These are phyloP conservation scores for Cheilosia vernalis DNA, from an alignment of 2,888 invertebrate species.

Conservation along the genomic window DNA sequence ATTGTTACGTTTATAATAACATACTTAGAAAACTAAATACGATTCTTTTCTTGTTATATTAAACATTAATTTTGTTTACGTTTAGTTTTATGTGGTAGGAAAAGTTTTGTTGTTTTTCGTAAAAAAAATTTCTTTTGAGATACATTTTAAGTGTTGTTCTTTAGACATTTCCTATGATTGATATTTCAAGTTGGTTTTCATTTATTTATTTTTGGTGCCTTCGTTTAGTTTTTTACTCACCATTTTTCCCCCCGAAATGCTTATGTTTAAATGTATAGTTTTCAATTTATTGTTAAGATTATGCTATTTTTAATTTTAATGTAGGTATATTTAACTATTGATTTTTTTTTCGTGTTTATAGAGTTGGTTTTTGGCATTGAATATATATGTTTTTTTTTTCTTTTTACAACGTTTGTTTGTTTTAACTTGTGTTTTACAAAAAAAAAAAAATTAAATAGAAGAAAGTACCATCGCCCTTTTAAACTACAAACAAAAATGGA, in stretches of 20 bases:
- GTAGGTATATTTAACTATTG: conserved; percentile 71
- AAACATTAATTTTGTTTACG: conserved; percentile 37
- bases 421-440: conserved; percentile 23
- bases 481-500: conserved; percentile 41
- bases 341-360: conserved; percentile 47
- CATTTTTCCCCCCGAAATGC: conserved; percentile 32
- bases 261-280: conserved; percentile 23
- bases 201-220: conserved; percentile 30
- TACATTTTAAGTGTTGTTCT: conserved; percentile 35
- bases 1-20: conserved; percentile 55
- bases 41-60: conserved; percentile 34
- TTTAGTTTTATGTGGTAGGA: conserved; percentile 57
- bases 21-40: conserved; percentile 69
- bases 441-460: background rate
- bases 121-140: conserved; percentile 68
- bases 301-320: conserved; percentile 51
- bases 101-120: conserved; percentile 60
- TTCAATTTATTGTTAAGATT: conserved; percentile 53
- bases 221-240: conserved; percentile 17
- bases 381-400: conserved; percentile 35
- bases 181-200: conserved; percentile 46
- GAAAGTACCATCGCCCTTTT: conserved; percentile 68
- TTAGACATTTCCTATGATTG: conserved; percentile 57
- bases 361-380: conserved; percentile 67
- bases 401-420: conserved; percentile 25